These are phyloP conservation scores for human (Homo sapiens) DNA, from an alignment of 2,113 vertebrate species.

Conservation along the genomic window DNA sequence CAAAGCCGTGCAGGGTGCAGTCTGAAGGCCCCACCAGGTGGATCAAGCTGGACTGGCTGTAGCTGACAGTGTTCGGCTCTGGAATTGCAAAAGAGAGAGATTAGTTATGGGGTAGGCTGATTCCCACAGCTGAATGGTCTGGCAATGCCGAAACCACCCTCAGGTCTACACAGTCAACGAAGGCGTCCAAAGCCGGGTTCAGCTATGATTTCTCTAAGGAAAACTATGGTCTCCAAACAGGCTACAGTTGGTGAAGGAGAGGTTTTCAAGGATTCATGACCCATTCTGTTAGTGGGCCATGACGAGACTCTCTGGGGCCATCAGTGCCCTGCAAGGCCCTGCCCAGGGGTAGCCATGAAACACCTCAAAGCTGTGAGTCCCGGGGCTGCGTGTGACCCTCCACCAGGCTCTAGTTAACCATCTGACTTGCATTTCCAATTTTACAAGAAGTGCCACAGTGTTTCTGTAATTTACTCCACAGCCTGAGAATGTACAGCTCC, in stretches of 20 bases:
- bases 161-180: fast-evolving
- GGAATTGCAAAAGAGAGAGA: constrained; percentile 42
- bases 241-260: fast-evolving
- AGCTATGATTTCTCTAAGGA: not conserved
- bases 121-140: fast-evolving
- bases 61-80: constrained; percentile 93
- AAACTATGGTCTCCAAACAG: not conserved
- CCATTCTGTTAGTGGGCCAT: not conserved
- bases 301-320: not conserved
- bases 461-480: not conserved
- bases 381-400: not conserved
- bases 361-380: fast-evolving
- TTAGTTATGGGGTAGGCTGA: fast-evolving
- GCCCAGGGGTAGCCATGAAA: not conserved
- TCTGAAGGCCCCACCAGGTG: constrained; percentile 95
- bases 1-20: constrained; percentile 93
- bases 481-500: not conserved
- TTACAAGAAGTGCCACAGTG: not conserved
- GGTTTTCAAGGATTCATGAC: not conserved
- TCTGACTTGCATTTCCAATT: not conserved
- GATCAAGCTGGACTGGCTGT: constrained; percentile 97
- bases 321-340: not conserved
- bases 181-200: fast-evolving
- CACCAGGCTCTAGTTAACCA: no score
- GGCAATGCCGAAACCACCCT: fast-evolving